These are phyloP conservation scores for Hucho hucho DNA, from an alignment of 2,113 vertebrate species.

Conservation along the genomic window DNA sequence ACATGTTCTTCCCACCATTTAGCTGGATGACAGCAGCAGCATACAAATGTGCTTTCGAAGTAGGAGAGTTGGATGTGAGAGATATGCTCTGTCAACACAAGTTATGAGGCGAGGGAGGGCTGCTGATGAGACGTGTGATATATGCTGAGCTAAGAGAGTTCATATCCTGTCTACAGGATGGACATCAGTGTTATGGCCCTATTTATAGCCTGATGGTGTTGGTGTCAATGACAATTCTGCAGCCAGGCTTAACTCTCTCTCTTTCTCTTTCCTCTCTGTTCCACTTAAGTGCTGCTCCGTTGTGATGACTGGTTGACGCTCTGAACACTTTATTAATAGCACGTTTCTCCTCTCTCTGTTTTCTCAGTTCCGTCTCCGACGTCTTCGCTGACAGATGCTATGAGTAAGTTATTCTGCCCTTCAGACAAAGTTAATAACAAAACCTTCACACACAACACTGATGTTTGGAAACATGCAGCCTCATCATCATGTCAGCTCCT, in stretches of 20 bases:
- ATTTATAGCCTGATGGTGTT: neutral
- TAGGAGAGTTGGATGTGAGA: neutral
- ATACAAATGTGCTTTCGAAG: too few relatives aligned
- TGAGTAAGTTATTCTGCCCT: slow-evolving; percentile 51
- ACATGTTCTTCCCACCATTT: neutral
- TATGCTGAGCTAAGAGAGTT: neutral
- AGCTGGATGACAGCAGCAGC: too few relatives aligned
- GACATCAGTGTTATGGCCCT: neutral
- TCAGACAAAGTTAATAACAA: neutral
- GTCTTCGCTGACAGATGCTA: slow-evolving; percentile 47
- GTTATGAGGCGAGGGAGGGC: neutral
- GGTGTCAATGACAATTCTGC: neutral
- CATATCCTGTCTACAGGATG: neutral
- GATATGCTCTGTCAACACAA: neutral
- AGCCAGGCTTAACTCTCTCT: neutral
- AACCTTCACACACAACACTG: neutral
- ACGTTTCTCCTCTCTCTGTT: slow-evolving; percentile 8
- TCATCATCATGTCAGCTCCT: neutral
- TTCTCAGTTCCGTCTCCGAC: slow-evolving; percentile 62
- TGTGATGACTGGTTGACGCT: too few relatives aligned
- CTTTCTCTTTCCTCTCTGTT: neutral
- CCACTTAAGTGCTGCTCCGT: too few relatives aligned
- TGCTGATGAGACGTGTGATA: neutral
- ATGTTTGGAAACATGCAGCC: slow-evolving; percentile 9
- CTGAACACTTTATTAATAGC: neutral